These are phyloP conservation scores for Euthynnus affinis DNA, from an alignment of 2,797 vertebrate genomes.

Conservation along the genomic window DNA sequence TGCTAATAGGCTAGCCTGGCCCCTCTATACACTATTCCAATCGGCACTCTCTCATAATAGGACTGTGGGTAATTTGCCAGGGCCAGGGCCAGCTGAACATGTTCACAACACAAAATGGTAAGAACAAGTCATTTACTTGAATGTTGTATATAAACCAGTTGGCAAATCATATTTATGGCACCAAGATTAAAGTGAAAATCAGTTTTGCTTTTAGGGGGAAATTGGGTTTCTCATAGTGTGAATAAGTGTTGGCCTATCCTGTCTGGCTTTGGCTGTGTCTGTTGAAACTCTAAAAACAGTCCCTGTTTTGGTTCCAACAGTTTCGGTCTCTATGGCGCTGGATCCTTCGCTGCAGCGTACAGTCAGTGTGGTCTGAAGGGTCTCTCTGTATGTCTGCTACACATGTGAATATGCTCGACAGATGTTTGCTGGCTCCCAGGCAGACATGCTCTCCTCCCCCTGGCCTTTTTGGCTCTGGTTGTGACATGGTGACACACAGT, in stretches of 20 bases:
- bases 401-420: conserved; percentile 86
- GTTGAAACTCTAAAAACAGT: conserved; percentile 65
- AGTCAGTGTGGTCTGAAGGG: conserved; percentile 76
- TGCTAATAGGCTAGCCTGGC: conserved; percentile 67
- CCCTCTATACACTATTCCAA: conserved; percentile 59
- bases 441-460: conserved; percentile 79
- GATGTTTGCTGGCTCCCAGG: conserved; percentile 85
- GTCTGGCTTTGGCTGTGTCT: conserved; percentile 62
- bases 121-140: conserved; percentile 68
- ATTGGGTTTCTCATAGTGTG: conserved; percentile 71
- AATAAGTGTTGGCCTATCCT: conserved; percentile 68
- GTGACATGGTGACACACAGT: conserved; percentile 87
- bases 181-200: conserved; percentile 60
- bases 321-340: conserved; percentile 67
- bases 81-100: conserved; percentile 59
- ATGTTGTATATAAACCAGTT: conserved; percentile 72
- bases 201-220: conserved; percentile 59
- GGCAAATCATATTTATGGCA: conserved; percentile 65
- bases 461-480: conserved; percentile 81
- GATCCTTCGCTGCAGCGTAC: conserved; percentile 49
- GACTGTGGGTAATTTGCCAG: conserved; percentile 53
- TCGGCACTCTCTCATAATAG: conserved; percentile 67
- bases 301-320: conserved; percentile 73
- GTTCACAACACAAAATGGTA: conserved; percentile 69
- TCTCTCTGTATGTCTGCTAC: conserved; percentile 75